A percentile compares a stretch with the other conserved stretches of the same genome.
These are phyloP conservation scores for Rhyzopertha dominica DNA, from an alignment of 1,140 invertebrate species.

Conservation along the genomic window DNA sequence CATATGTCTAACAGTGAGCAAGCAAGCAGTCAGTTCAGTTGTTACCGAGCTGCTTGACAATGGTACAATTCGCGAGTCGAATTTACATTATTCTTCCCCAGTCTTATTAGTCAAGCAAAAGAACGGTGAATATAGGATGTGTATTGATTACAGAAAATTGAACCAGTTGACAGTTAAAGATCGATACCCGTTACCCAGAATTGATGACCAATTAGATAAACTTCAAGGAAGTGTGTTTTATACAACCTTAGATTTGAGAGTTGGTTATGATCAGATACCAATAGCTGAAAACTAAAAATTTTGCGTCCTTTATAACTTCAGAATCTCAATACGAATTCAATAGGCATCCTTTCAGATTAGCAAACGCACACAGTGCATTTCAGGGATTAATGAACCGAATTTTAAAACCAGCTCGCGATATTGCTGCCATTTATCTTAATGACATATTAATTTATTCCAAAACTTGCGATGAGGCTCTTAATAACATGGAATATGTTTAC, in stretches of 20 bases:
- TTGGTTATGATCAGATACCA: constrained; percentile 35
- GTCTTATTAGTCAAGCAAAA: constrained; percentile 26
- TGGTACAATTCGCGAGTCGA: constrained; percentile 24
- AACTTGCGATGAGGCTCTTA: too few relatives aligned
- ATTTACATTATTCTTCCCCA: constrained; percentile 27
- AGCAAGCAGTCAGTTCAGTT: constrained; percentile 17
- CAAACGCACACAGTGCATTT: constrained; percentile 24
- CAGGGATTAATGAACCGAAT: constrained; percentile 21
- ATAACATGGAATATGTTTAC: too few relatives aligned
- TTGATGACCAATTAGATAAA: constrained; percentile 43
- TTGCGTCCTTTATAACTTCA: constrained; percentile 26
- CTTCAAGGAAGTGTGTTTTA: constrained; percentile 31
- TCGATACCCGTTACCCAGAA: constrained; percentile 30
- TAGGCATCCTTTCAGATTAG: constrained; percentile 30
- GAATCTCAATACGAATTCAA: constrained; percentile 31
- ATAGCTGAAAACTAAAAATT: constrained; percentile 25
- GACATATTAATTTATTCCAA: too few relatives aligned
- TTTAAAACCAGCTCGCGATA: too few relatives aligned
- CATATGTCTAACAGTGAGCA: not conserved
- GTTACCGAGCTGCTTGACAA: constrained; percentile 22
- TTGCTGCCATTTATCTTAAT: too few relatives aligned
- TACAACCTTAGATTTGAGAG: constrained; percentile 29
- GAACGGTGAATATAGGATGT: constrained; percentile 30
- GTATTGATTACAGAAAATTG: constrained; percentile 31
- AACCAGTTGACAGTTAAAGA: constrained; percentile 32